Conservation (phyloP, 2,888 invertebrate genomes). For the Trimorus sp. region DNA sequence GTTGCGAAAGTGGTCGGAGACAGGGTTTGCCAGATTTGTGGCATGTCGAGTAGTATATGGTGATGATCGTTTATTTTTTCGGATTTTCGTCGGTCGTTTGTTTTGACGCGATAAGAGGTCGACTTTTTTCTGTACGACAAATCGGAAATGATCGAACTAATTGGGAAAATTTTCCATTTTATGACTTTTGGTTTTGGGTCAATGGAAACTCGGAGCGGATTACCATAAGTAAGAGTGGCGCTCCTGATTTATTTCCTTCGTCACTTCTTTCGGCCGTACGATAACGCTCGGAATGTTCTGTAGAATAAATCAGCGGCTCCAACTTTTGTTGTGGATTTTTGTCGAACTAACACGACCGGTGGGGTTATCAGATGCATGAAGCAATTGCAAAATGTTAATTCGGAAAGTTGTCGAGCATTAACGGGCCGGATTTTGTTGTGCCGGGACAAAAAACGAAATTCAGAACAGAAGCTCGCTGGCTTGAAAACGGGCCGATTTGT, state of each 20-base stretch:
- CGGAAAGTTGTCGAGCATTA: slow-evolving; percentile 8
- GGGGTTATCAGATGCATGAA: slow-evolving; percentile 18
- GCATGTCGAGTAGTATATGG: too few species aligned
- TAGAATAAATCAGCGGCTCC: slow-evolving; percentile 23
- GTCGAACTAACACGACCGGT: slow-evolving; percentile 6
- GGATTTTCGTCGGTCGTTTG: too few species aligned
- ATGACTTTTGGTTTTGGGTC: slow-evolving; percentile 39
- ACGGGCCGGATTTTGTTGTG: slow-evolving; percentile 19
- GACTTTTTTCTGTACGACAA: background rate
- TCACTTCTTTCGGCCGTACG: background rate
- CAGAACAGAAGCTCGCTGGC: slow-evolving; percentile 25
- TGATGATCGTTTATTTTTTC: too few species aligned
- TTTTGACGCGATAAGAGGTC: too few species aligned
- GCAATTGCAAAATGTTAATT: slow-evolving; percentile 23
- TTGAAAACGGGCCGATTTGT: slow-evolving; percentile 39
- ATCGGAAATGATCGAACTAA: background rate
- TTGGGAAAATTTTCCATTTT: background rate
- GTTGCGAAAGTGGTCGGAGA: slow-evolving; percentile 37
- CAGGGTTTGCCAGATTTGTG: too few species aligned
- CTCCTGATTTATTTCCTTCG: slow-evolving; percentile 11
- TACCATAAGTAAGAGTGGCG: slow-evolving; percentile 43
- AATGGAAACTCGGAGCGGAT: slow-evolving; percentile 30
- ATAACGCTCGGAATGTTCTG: slow-evolving; percentile 12
- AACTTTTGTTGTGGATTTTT: slow-evolving; percentile 17
- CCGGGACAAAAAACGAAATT: slow-evolving; percentile 20